Conservation (phyloP, 2,888 invertebrate species). For the Archips xylosteana region DNA sequence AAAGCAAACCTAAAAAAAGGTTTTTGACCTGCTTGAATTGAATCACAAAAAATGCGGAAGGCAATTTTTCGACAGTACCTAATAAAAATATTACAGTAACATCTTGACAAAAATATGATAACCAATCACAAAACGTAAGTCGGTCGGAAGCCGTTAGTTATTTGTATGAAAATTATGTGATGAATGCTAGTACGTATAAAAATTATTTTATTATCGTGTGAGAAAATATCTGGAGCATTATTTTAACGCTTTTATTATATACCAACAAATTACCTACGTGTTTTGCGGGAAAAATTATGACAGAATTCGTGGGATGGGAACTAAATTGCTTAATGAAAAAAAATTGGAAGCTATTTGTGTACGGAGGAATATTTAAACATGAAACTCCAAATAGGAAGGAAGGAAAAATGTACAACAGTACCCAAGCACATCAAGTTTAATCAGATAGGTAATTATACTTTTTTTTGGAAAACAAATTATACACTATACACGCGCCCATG, state of each 20-base stretch:
- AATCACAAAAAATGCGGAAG: background rate
- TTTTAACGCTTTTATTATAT: slow-evolving; percentile 29
- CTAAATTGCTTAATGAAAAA: background rate
- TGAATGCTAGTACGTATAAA: slow-evolving; percentile 20
- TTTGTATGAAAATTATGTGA: slow-evolving; percentile 23
- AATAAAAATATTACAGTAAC: slow-evolving; percentile 8
- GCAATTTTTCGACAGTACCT: background rate
- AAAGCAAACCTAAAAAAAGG: background rate
- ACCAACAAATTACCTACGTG: slow-evolving; percentile 23
- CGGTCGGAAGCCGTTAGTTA: slow-evolving; percentile 28
- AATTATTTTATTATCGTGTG: slow-evolving; percentile 6
- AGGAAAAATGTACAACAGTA: background rate
- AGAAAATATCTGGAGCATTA: slow-evolving; percentile 20
- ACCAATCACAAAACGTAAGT: slow-evolving; percentile 5
- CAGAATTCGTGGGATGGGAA: slow-evolving; percentile 2
- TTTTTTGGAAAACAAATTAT: too few relatives aligned
- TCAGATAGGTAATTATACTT: background rate
- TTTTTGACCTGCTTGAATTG: background rate
- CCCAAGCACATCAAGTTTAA: background rate
- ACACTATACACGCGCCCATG: too few relatives aligned
- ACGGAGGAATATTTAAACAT: too few relatives aligned
- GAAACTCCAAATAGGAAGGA: background rate
- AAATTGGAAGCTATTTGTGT: background rate
- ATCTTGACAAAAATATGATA: slow-evolving; percentile 5
- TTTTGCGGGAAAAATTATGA: slow-evolving; percentile 10